A percentile compares a stretch with the other conserved stretches of the same genome.
phyloP scores from a whole-genome alignment of 2,113 vertebrate genomes.

The Stercorarius parasiticus region DNA sequence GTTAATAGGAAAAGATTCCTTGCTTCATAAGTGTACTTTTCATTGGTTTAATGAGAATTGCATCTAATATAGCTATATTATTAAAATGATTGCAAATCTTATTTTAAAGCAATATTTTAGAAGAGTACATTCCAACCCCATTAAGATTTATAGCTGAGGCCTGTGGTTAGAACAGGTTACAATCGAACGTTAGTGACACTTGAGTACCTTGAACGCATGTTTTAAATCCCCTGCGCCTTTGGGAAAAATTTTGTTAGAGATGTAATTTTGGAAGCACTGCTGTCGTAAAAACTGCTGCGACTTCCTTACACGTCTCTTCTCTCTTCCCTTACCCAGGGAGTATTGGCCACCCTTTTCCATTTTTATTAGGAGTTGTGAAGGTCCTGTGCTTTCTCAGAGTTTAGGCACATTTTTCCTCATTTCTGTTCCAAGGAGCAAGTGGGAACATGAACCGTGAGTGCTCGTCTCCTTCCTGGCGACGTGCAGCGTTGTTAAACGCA shows the following conservation, averaged over 20 bases:
- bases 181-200: rapidly evolving
- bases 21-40: background rate
- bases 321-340: background rate
- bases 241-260: background rate
- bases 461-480: rapidly evolving
- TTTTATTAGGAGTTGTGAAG: background rate
- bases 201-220: background rate
- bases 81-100: background rate
- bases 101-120: background rate
- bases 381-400: background rate
- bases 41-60: background rate
- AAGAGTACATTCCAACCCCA: rapidly evolving
- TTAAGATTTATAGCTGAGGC: background rate
- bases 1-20: background rate
- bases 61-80: background rate
- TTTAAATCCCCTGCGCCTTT: background rate
- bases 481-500: background rate
- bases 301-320: background rate
- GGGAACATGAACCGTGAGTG: rapidly evolving
- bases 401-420: background rate
- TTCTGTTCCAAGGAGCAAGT: background rate
- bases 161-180: background rate
- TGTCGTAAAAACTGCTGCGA: background rate
- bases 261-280: background rate
- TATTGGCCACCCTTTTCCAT: background rate